These are phyloP conservation scores for Intellagama lesueurii DNA, from an alignment of 2,797 vertebrate genomes.

Conservation along the genomic window DNA sequence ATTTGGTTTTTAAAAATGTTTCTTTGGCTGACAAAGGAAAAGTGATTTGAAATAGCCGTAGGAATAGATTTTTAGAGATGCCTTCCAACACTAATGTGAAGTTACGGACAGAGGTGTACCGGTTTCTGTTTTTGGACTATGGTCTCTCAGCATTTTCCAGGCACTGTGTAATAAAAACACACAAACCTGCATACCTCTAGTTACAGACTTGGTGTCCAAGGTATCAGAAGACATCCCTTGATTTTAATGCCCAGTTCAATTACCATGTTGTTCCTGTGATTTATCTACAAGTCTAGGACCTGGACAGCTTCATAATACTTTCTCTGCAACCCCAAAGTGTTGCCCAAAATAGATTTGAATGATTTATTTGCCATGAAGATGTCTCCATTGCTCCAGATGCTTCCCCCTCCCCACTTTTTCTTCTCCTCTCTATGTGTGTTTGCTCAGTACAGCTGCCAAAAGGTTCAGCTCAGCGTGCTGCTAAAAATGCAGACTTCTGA, in stretches of 20 bases:
- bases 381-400: slow-evolving; percentile 29
- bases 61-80: neutral
- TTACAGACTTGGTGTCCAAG: neutral
- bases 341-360: slow-evolving; percentile 45
- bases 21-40: neutral
- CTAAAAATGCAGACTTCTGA: slow-evolving; percentile 56
- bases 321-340: neutral
- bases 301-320: neutral
- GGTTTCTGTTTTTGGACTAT: no score
- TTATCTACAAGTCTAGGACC: neutral
- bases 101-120: neutral
- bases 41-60: neutral
- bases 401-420: neutral
- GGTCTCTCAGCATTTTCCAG: no score
- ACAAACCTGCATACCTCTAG: no score
- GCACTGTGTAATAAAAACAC: no score
- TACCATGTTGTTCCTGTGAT: neutral
- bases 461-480: slow-evolving; percentile 36
- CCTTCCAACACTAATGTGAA: neutral
- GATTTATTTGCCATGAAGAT: neutral
- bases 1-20: neutral
- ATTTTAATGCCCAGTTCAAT: neutral
- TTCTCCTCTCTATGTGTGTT: slow-evolving; percentile 35
- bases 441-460: slow-evolving; percentile 63
- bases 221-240: neutral